These are phyloP conservation scores for Melinaea marsaeus DNA, from an alignment of 2,888 invertebrate genomes.

Conservation along the genomic window DNA sequence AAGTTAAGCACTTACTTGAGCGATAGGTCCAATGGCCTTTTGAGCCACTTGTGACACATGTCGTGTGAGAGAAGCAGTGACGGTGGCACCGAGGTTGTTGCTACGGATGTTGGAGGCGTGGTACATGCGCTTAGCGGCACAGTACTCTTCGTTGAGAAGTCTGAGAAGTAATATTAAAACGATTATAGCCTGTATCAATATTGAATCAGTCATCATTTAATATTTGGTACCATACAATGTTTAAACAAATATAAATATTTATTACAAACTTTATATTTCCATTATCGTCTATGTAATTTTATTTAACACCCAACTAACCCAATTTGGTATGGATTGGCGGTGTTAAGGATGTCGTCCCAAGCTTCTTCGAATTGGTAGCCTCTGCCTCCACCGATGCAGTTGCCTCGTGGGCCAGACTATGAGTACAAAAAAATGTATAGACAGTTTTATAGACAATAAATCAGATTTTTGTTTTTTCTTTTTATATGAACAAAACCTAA, in stretches of 20 bases:
- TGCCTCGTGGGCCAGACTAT: constrained; percentile 49
- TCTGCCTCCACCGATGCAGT: constrained; percentile 55
- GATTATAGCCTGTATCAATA: too few species aligned
- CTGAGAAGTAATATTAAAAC: constrained; percentile 34
- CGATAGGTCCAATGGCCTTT: constrained; percentile 28
- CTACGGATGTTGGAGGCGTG: constrained; percentile 43
- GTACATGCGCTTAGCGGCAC: constrained; percentile 55
- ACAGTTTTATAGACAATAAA: too few species aligned
- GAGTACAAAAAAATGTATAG: constrained; percentile 8
- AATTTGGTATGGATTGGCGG: constrained; percentile 35
- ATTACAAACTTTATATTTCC: too few species aligned
- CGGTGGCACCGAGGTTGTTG: constrained; percentile 55
- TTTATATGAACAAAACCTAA: too few species aligned
- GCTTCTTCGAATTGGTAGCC: constrained; percentile 55
- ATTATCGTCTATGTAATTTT: too few species aligned
- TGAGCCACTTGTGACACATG: constrained; percentile 34
- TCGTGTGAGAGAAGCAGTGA: constrained; percentile 49
- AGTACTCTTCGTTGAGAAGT: constrained; percentile 56
- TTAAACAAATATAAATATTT: too few species aligned
- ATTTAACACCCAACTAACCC: constrained; percentile 33
- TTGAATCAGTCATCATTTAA: too few species aligned
- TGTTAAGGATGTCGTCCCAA: constrained; percentile 50
- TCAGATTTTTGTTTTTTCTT: too few species aligned
- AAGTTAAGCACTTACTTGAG: constrained; percentile 44
- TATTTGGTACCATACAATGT: too few species aligned